Evolutionary conservation across 1,140 invertebrate species (phyloP).

Genomic region (Drosophila arizonae): DNA sequence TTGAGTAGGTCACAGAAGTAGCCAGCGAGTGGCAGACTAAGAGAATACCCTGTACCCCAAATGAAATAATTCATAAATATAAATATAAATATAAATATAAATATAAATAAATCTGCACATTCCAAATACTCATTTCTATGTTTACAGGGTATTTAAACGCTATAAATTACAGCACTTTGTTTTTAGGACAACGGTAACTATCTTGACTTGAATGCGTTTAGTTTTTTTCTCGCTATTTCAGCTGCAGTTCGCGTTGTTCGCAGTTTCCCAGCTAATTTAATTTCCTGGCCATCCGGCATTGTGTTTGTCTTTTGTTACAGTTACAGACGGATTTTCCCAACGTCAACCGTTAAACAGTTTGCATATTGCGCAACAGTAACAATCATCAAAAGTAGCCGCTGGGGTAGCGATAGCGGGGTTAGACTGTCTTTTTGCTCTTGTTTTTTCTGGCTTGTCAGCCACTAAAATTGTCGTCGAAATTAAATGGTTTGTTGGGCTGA

Average conservation of each 20-base stretch:
- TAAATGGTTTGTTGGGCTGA: slow-evolving; percentile 71
- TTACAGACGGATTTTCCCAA: slow-evolving; percentile 69
- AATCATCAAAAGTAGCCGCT: slow-evolving; percentile 32
- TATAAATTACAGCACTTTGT: neutral
- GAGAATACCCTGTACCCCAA: neutral
- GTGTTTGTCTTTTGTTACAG: slow-evolving; percentile 77
- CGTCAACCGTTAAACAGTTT: slow-evolving; percentile 71
- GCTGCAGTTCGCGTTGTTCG: neutral
- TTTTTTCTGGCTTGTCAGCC: slow-evolving; percentile 41
- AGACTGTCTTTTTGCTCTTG: slow-evolving; percentile 18
- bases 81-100: neutral
- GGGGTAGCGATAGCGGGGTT: neutral
- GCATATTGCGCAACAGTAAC: slow-evolving; percentile 70
- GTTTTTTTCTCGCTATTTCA: neutral
- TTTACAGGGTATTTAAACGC: neutral
- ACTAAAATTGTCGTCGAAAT: slow-evolving; percentile 78
- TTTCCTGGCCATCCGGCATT: slow-evolving; percentile 73
- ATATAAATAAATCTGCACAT: too few species aligned
- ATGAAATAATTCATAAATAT: neutral
- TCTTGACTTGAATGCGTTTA: slow-evolving; percentile 1
- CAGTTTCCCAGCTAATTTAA: slow-evolving; percentile 71
- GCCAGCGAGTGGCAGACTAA: neutral
- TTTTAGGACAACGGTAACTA: slow-evolving; percentile 4
- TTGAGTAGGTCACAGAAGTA: slow-evolving; percentile 62
- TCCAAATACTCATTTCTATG: neutral